phyloP scores from a whole-genome alignment of 2,113 vertebrate genomes.

The Cheilinus undulatus region DNA sequence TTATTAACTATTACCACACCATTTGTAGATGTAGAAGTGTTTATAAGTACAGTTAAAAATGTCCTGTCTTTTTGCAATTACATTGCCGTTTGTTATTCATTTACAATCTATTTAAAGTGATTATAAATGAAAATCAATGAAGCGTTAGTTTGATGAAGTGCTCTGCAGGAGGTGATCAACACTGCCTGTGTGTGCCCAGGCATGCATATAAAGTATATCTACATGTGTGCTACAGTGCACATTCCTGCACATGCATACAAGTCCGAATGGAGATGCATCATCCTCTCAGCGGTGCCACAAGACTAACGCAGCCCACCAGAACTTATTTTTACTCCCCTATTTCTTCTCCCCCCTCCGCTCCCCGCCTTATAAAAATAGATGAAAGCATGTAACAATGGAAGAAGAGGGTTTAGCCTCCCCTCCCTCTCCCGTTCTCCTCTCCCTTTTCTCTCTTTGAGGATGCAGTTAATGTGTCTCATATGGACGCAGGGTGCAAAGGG shows the following conservation, averaged over 20 bases:
- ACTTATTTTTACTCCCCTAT: constrained; percentile 55
- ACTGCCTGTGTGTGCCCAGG: background rate
- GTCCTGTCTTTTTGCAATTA: background rate
- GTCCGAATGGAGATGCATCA: constrained; percentile 39
- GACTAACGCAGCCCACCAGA: constrained; percentile 44
- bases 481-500: constrained; percentile 3
- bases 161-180: constrained; percentile 6
- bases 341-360: constrained; percentile 21
- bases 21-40: too few relatives aligned
- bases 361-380: constrained; percentile 77
- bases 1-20: too few relatives aligned
- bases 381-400: constrained; percentile 72
- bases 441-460: constrained; percentile 56
- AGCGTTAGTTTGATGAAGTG: background rate
- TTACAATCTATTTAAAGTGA: background rate
- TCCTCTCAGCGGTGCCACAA: constrained; percentile 44
- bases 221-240: background rate
- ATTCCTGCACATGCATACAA: constrained; percentile 1
- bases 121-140: background rate
- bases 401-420: constrained; percentile 69
- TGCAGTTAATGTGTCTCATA: constrained; percentile 68
- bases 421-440: constrained; percentile 21
- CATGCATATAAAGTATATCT: background rate
- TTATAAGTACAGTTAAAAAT: background rate
- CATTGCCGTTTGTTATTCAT: background rate